phyloP scores from a whole-genome alignment of 2,113 vertebrate genomes.

The Turnix velox region DNA sequence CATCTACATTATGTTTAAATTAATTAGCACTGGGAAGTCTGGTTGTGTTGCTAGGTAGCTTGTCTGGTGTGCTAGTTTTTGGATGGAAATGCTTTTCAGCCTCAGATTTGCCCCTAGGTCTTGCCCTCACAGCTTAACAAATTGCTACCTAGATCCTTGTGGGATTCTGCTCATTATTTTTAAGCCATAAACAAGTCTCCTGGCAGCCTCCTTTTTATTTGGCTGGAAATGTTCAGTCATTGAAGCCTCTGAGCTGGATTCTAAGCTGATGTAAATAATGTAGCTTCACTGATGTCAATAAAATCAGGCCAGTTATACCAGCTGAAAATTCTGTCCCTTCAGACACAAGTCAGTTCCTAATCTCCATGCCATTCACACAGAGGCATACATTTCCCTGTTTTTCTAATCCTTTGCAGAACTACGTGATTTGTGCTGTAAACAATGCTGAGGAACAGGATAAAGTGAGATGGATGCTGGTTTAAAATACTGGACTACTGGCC shows the following conservation, averaged over 20 bases:
- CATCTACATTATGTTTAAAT: conserved; percentile 28
- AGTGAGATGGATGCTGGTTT: neutral
- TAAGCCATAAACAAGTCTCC: neutral
- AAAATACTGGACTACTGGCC: neutral
- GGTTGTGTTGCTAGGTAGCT: conserved; percentile 43
- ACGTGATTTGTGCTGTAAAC: neutral
- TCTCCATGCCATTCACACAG: conserved; percentile 18
- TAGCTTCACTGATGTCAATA: neutral
- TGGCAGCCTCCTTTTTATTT: neutral
- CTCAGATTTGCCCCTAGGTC: neutral
- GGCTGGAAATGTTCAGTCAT: neutral
- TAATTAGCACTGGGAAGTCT: conserved; percentile 17
- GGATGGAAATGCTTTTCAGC: neutral
- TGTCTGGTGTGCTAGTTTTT: neutral
- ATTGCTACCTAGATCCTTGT: neutral
- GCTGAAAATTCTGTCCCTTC: neutral
- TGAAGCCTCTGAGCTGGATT: neutral
- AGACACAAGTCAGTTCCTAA: neutral
- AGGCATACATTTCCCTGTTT: neutral
- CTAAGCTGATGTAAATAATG: conserved; percentile 39
- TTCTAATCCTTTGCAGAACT: neutral
- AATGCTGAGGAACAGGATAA: neutral
- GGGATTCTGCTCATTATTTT: neutral
- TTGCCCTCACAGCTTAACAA: conserved; percentile 13
- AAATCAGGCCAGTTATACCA: neutral